Conservation (phyloP, 2,797 vertebrate genomes). For the Epinephelus malabaricus region DNA sequence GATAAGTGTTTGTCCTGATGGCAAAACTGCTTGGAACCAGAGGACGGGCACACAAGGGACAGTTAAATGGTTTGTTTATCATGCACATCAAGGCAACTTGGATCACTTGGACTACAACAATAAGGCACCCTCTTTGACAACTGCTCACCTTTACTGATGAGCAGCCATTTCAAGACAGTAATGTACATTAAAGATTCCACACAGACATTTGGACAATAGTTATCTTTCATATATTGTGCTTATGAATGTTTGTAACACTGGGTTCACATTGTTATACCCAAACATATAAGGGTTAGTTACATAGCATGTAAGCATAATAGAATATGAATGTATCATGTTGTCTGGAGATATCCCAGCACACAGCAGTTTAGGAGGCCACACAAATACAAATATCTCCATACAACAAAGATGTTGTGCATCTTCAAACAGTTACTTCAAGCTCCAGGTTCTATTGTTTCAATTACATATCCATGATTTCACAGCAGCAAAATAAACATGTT, state of each 20-base stretch:
- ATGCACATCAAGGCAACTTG: slow-evolving; percentile 81
- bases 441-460: slow-evolving; percentile 15
- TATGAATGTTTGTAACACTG: slow-evolving; percentile 50
- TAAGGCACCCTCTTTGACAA: slow-evolving; percentile 81
- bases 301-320: not conserved
- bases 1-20: slow-evolving; percentile 26
- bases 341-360: slow-evolving; percentile 22
- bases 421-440: slow-evolving; percentile 37
- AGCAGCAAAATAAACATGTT: slow-evolving; percentile 42
- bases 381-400: slow-evolving; percentile 7
- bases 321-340: slow-evolving; percentile 1
- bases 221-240: slow-evolving; percentile 61
- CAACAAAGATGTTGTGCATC: slow-evolving; percentile 26
- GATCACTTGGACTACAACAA: slow-evolving; percentile 66
- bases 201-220: slow-evolving; percentile 50
- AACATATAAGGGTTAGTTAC: slow-evolving; percentile 7
- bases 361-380: slow-evolving; percentile 38
- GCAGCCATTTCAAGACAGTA: slow-evolving; percentile 41
- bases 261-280: slow-evolving; percentile 1
- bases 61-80: slow-evolving; percentile 35
- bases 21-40: slow-evolving; percentile 3
- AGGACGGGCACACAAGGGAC: slow-evolving; percentile 12
- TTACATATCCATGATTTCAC: slow-evolving; percentile 41
- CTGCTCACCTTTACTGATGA: slow-evolving; percentile 47
- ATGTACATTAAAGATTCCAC: slow-evolving; percentile 27